Conservation (phyloP, 2,113 vertebrate species). For the Meriones unguiculatus region DNA sequence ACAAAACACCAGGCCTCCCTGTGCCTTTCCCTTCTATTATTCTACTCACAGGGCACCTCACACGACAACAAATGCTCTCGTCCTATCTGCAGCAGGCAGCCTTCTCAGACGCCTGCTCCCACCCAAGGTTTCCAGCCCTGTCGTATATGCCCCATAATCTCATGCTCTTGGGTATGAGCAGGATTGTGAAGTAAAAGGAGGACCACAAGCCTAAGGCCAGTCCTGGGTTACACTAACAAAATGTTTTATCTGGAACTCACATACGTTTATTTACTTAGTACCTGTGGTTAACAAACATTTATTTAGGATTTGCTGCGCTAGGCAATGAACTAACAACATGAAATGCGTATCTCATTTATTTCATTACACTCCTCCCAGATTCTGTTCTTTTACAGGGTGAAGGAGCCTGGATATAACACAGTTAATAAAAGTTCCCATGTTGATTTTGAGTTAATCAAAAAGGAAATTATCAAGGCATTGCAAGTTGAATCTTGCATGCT, state of each 20-base stretch:
- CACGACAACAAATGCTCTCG: too few relatives aligned
- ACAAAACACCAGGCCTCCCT: too few relatives aligned
- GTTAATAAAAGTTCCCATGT: background rate
- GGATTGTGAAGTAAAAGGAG: background rate
- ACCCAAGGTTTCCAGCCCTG: too few relatives aligned
- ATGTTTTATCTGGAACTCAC: background rate
- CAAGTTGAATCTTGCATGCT: background rate
- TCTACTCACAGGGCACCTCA: too few relatives aligned
- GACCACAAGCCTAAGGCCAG: background rate
- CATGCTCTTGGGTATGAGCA: too few relatives aligned
- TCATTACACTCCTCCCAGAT: background rate
- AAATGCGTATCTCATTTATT: background rate
- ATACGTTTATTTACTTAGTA: slow-evolving; percentile 17
- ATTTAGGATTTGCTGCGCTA: slow-evolving; percentile 1
- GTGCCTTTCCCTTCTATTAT: too few relatives aligned
- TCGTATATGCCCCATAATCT: too few relatives aligned
- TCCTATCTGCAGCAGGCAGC: too few relatives aligned
- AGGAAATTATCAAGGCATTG: background rate
- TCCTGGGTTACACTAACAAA: background rate
- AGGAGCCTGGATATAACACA: background rate
- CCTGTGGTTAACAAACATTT: background rate
- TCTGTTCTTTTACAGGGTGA: background rate
- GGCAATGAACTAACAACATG: background rate
- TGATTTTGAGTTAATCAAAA: background rate
- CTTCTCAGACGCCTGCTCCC: too few relatives aligned